Conservation (phyloP, 2,113 vertebrate genomes). For the Vireo altiloquus region DNA sequence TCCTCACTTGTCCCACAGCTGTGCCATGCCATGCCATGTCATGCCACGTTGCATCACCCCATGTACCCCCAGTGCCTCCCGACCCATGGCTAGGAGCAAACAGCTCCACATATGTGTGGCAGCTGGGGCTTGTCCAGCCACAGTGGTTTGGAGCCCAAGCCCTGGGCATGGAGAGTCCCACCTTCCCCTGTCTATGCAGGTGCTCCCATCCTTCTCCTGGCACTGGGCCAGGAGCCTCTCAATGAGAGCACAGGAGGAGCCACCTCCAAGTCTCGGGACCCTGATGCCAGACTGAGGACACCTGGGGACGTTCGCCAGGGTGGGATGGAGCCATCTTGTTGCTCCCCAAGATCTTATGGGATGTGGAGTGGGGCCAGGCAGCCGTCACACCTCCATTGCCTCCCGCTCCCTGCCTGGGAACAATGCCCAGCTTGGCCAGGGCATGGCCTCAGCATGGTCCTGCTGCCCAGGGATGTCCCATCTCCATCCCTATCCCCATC, state of each 20-base stretch:
- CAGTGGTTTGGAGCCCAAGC: background rate
- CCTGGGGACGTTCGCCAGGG: accelerated
- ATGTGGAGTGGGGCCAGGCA: accelerated
- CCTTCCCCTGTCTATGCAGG: accelerated
- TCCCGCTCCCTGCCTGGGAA: background rate
- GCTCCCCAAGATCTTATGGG: accelerated
- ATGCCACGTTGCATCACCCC: background rate
- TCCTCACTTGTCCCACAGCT: background rate
- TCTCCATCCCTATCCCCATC: background rate
- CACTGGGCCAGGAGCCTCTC: background rate
- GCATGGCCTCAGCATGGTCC: accelerated
- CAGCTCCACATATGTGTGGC: accelerated
- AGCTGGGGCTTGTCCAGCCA: background rate
- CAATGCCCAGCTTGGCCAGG: background rate
- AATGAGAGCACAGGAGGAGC: accelerated
- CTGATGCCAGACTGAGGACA: background rate
- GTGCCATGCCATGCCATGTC: accelerated
- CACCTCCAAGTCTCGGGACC: accelerated
- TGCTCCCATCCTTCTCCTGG: background rate
- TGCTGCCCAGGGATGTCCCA: no score
- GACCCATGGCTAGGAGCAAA: accelerated
- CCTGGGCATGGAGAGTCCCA: background rate
- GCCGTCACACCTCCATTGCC: accelerated
- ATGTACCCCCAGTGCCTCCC: accelerated
- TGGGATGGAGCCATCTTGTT: accelerated